A percentile compares a stretch with the other conserved stretches of the same genome.
Evolutionary conservation across 2,113 vertebrate genomes (phyloP).

Genomic region (Camelus dromedarius): DNA sequence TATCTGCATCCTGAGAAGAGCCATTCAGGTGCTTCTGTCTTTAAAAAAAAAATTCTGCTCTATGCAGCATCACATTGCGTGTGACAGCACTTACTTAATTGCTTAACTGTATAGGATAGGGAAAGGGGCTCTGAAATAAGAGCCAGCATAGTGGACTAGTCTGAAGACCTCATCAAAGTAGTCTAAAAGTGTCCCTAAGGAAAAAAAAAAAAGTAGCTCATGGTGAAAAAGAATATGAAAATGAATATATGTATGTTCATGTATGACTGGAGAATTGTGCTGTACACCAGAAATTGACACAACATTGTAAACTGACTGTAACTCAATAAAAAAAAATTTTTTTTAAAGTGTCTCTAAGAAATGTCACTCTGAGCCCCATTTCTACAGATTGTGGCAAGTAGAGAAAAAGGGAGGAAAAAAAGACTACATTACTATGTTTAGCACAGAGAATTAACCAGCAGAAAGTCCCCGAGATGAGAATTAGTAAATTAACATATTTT

Average conservation of each 20-base stretch:
- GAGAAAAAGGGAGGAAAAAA: background rate
- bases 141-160: background rate
- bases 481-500: slow-evolving; percentile 9
- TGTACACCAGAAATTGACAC: too few species aligned
- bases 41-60: background rate
- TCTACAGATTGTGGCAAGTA: background rate
- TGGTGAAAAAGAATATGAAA: too few species aligned
- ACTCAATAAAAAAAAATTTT: too few species aligned
- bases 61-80: background rate
- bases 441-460: background rate
- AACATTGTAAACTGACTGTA: too few species aligned
- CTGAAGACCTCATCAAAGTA: background rate
- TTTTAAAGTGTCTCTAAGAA: background rate
- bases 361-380: background rate
- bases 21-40: background rate
- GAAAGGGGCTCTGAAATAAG: background rate
- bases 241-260: too few species aligned
- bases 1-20: background rate
- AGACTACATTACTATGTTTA: background rate
- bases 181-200: background rate
- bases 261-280: too few species aligned
- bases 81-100: background rate
- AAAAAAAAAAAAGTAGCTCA: background rate
- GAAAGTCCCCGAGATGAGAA: background rate
- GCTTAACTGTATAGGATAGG: background rate